A percentile compares a stretch with the other conserved stretches of the same genome.
Conservation (phyloP, 2,113 vertebrate genomes). For the Pantherophis guttatus region DNA sequence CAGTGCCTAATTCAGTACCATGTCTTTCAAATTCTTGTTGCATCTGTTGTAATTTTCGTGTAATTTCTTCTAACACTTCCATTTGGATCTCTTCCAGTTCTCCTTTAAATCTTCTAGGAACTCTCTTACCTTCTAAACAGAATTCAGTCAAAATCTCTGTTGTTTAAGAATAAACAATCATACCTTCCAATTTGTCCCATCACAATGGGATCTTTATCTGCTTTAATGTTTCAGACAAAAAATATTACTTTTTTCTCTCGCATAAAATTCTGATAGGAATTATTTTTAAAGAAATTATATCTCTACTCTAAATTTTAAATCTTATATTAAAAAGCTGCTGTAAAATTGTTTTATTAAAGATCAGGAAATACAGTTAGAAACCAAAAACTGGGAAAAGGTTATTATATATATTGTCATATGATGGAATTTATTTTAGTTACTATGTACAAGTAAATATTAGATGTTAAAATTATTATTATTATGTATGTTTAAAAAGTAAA, state of each 20-base stretch:
- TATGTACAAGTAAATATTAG: too few species aligned
- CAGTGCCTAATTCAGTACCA: neutral
- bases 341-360: neutral
- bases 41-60: neutral
- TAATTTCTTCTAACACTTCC: neutral
- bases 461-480: too few species aligned
- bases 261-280: neutral
- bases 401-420: too few species aligned
- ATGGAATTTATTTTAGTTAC: too few species aligned
- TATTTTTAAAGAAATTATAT: neutral
- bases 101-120: neutral
- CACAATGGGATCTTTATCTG: neutral
- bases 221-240: too few species aligned
- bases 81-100: neutral
- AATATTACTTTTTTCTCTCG: neutral
- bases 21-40: neutral
- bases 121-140: neutral
- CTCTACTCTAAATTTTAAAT: neutral
- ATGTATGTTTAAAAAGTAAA: too few species aligned
- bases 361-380: too few species aligned
- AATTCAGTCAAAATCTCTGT: neutral
- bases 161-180: neutral
- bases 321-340: neutral
- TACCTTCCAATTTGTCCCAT: neutral
- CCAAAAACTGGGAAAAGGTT: too few species aligned